These are phyloP conservation scores for Endotricha flammealis DNA, from an alignment of 2,888 invertebrate species.

Conservation along the genomic window DNA sequence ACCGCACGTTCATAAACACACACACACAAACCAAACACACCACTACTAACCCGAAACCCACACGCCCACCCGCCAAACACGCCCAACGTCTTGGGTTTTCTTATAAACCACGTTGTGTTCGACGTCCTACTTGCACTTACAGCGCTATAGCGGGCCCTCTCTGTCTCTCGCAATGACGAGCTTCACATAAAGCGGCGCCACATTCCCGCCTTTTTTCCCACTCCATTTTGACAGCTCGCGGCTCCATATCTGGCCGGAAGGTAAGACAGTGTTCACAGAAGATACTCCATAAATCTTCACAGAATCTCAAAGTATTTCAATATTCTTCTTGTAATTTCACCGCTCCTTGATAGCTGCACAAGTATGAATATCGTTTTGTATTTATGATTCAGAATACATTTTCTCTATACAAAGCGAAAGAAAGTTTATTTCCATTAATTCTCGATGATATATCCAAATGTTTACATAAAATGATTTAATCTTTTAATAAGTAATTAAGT, in stretches of 20 bases:
- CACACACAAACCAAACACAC: constrained; percentile 43
- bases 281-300: neutral
- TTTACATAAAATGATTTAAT: no score
- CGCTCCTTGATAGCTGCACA: no score
- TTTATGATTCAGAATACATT: no score
- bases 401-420: no score
- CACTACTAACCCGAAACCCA: constrained; percentile 61
- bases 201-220: constrained; percentile 80
- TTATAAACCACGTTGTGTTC: constrained; percentile 77
- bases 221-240: constrained; percentile 79
- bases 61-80: constrained; percentile 78
- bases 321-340: no score
- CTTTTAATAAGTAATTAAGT: no score
- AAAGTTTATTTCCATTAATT: no score
- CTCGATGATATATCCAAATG: no score
- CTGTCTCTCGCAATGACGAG: constrained; percentile 73
- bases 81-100: constrained; percentile 79
- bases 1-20: constrained; percentile 42
- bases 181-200: constrained; percentile 77
- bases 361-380: no score
- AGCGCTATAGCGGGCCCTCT: constrained; percentile 33
- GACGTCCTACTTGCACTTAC: constrained; percentile 50
- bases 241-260: constrained; percentile 76
- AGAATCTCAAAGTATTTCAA: neutral
- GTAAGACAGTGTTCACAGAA: constrained; percentile 69